Conservation (phyloP, 2,888 invertebrate genomes). For the Acrobasis consociella region DNA sequence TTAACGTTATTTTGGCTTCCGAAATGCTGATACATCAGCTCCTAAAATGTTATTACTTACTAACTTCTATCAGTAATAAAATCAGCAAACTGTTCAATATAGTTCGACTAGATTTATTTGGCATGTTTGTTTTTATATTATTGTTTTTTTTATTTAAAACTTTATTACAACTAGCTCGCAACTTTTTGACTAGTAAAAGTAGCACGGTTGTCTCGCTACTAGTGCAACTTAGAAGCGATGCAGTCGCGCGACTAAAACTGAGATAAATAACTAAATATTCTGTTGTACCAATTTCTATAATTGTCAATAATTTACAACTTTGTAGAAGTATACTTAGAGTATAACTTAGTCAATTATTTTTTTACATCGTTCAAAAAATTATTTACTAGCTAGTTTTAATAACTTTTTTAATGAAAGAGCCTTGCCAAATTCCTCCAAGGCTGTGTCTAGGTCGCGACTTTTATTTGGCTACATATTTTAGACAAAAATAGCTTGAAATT, state of each 20-base stretch:
- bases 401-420: constrained; percentile 6
- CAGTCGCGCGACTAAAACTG: too few relatives aligned
- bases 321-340: background rate
- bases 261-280: too few relatives aligned
- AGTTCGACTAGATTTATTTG: background rate
- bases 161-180: too few relatives aligned
- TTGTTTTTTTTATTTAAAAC: too few relatives aligned
- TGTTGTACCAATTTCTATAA: too few relatives aligned
- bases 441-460: constrained; percentile 5
- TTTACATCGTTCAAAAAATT: background rate
- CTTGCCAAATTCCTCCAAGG: background rate
- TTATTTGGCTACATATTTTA: background rate
- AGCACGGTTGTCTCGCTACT: too few relatives aligned
- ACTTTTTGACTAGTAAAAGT: too few relatives aligned
- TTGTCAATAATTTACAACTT: background rate
- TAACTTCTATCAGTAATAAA: too few relatives aligned
- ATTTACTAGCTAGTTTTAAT: background rate
- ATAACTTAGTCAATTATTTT: background rate
- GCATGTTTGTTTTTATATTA: too few relatives aligned
- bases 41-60: too few relatives aligned
- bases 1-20: background rate
- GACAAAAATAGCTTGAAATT: constrained; percentile 5
- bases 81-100: too few relatives aligned
- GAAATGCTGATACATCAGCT: background rate
- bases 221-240: too few relatives aligned